Percentiles rank a stretch among this genome's conserved stretches.
Evolutionary conservation across 2,797 vertebrate genomes (phyloP).

Genomic region (Triplophysa bombifrons): DNA sequence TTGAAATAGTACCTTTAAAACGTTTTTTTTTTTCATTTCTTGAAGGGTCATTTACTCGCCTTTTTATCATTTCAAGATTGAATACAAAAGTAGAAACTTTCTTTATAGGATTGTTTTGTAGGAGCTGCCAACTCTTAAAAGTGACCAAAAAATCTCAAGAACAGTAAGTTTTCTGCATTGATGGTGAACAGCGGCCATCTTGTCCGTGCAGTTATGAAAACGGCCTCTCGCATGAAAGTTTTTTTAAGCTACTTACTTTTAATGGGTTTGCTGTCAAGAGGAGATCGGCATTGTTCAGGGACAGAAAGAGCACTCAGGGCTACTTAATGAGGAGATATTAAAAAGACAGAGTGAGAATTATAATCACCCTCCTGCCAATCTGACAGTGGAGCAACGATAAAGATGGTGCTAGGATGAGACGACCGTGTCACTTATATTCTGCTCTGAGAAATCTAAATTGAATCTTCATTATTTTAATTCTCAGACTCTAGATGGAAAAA

Average conservation of each 20-base stretch:
- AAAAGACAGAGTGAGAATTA: constrained; percentile 62
- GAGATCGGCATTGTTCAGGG: background rate
- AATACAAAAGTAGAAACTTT: background rate
- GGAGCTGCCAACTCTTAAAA: background rate
- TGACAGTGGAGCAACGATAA: background rate
- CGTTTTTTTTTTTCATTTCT: too few species aligned
- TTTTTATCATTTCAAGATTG: too few species aligned
- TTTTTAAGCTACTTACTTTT: constrained; percentile 13
- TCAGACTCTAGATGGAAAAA: background rate
- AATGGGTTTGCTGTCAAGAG: constrained; percentile 23
- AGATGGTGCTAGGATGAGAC: constrained; percentile 1
- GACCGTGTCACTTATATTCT: background rate
- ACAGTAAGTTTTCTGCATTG: background rate
- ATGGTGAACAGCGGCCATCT: background rate
- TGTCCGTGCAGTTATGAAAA: background rate
- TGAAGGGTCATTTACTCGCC: too few species aligned
- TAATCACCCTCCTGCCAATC: constrained; percentile 65
- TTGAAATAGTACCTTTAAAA: constrained; percentile 3
- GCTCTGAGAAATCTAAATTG: constrained; percentile 12
- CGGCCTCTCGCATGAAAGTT: background rate
- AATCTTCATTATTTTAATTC: constrained; percentile 1
- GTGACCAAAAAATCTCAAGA: background rate
- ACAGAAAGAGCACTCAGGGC: constrained; percentile 59
- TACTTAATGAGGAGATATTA: constrained; percentile 69
- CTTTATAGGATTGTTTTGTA: background rate